These are phyloP conservation scores for Drosophila malerkotliana DNA, from an alignment of 1,140 invertebrate species.

Conservation along the genomic window DNA sequence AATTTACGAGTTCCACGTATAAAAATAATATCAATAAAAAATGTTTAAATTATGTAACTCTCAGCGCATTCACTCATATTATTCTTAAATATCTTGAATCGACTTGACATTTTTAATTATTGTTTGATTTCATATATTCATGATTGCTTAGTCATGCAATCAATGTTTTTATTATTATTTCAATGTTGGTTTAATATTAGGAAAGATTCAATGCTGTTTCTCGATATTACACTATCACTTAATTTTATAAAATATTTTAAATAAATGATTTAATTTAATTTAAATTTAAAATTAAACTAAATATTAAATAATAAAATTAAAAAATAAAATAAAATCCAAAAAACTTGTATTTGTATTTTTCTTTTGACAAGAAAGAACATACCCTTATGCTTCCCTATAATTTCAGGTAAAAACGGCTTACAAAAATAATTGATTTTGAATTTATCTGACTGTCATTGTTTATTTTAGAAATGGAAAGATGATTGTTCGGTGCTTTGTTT, in stretches of 20 bases:
- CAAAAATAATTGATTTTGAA: constrained; percentile 56
- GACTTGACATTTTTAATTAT: constrained; percentile 20
- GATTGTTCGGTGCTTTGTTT: constrained; percentile 44
- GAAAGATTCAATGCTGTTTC: constrained; percentile 7
- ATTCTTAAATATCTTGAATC: background rate
- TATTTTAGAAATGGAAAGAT: constrained; percentile 58
- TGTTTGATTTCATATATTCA: constrained; percentile 24
- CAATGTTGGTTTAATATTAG: constrained; percentile 26
- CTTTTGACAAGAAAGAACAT: background rate
- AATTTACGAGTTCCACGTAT: too few relatives aligned
- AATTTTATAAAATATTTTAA: background rate
- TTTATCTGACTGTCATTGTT: constrained; percentile 58
- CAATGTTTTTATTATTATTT: constrained; percentile 43
- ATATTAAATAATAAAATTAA: background rate
- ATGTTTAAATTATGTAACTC: too few relatives aligned
- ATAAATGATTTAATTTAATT: background rate
- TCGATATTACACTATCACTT: background rate
- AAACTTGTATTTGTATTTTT: too few relatives aligned
- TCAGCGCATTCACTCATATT: background rate
- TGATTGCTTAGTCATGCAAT: constrained; percentile 38
- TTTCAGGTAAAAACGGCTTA: constrained; percentile 38
- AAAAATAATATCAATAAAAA: too few relatives aligned
- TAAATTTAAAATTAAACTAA: background rate
- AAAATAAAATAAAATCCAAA: too few relatives aligned
- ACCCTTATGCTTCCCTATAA: background rate